phyloP scores from a whole-genome alignment of 2,888 invertebrate species.

The Pachymerium ferrugineum region DNA sequence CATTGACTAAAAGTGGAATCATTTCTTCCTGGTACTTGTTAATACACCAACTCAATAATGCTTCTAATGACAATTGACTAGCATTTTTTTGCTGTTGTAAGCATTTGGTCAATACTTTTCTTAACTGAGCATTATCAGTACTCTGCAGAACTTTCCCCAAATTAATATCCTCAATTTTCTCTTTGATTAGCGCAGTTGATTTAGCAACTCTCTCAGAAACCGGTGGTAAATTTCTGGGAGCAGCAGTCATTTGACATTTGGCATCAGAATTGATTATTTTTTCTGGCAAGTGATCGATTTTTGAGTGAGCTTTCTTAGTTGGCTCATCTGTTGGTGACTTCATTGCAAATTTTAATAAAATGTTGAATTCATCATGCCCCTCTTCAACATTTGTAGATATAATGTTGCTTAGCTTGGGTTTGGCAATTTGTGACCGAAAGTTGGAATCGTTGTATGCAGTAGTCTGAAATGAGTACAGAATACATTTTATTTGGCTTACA shows the following conservation, averaged over 20 bases:
- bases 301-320: neutral
- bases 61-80: too few species aligned
- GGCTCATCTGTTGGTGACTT: neutral
- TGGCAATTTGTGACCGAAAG: neutral
- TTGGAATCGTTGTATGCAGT: conserved; percentile 1
- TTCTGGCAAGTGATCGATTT: neutral
- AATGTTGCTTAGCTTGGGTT: neutral
- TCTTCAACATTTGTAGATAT: conserved; percentile 1
- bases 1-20: too few species aligned
- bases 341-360: neutral
- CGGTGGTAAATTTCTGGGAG: neutral
- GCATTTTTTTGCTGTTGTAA: neutral
- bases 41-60: too few species aligned
- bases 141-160: neutral
- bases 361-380: neutral
- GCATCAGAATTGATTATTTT: neutral
- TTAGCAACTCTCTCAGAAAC: neutral
- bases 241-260: too few species aligned
- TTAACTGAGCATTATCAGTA: neutral
- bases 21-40: too few species aligned
- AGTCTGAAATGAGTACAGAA: too few species aligned
- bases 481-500: too few species aligned
- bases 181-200: neutral
- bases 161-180: neutral
- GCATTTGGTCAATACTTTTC: neutral